phyloP scores from a whole-genome alignment of 2,888 invertebrate genomes.

The Aphelenchoides bicaudatus region DNA sequence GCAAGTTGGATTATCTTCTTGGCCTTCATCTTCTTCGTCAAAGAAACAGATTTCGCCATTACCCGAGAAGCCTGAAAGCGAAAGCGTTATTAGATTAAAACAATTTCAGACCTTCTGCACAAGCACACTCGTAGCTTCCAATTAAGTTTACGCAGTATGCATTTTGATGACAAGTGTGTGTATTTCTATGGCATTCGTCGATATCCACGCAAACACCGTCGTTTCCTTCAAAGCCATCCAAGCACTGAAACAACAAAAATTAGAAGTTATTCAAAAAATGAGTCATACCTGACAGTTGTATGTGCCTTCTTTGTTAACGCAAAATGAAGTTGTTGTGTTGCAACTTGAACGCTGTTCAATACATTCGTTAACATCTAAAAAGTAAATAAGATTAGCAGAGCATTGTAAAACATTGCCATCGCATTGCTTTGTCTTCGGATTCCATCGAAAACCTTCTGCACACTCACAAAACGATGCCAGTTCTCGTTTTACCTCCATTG shows the following conservation, averaged over 20 bases:
- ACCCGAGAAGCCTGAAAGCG: too few relatives aligned
- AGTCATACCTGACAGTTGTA: constrained; percentile 80
- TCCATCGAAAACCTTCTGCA: constrained; percentile 41
- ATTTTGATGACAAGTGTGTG: constrained; percentile 29
- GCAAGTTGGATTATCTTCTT: constrained; percentile 24
- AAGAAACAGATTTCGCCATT: constrained; percentile 11
- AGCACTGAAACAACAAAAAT: too few relatives aligned
- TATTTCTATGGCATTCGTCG: constrained; percentile 34
- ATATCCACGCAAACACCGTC: constrained; percentile 43
- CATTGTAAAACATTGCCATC: constrained; percentile 28
- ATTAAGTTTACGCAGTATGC: constrained; percentile 70
- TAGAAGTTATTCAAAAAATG: too few relatives aligned
- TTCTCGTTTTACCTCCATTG: constrained; percentile 6
- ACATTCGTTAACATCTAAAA: constrained; percentile 53
- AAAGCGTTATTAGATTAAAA: too few relatives aligned
- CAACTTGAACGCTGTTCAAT: constrained; percentile 50
- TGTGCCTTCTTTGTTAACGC: constrained; percentile 83
- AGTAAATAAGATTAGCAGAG: constrained; percentile 2
- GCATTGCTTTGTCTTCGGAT: constrained; percentile 33
- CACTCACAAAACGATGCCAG: constrained; percentile 49
- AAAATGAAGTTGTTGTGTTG: constrained; percentile 68
- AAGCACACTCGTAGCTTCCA: constrained; percentile 75
- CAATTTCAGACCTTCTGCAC: constrained; percentile 66
- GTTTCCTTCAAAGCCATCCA: constrained; percentile 83
- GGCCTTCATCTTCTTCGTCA: not conserved